Conservation (phyloP, 2,797 vertebrate genomes). For the Heliangelus exortis region DNA sequence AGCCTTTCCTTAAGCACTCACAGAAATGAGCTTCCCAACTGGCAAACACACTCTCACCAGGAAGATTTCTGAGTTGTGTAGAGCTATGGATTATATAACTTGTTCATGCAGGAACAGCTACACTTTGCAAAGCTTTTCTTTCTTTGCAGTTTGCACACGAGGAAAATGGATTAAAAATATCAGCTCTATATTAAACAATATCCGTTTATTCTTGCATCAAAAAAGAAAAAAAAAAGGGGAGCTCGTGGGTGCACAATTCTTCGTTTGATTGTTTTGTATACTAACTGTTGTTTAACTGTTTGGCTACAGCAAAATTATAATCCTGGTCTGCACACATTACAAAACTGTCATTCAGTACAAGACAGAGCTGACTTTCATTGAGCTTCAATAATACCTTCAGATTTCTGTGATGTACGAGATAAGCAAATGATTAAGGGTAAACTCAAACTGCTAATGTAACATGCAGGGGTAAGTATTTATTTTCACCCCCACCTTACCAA, state of each 20-base stretch:
- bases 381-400: not conserved
- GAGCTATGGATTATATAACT: not conserved
- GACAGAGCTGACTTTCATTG: constrained; percentile 41
- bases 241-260: not conserved
- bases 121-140: not conserved
- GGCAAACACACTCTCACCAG: not conserved
- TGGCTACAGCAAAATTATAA: not conserved
- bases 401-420: not conserved
- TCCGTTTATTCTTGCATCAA: not conserved
- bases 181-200: constrained; percentile 8
- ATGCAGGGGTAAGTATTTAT: not conserved
- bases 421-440: not conserved
- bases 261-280: constrained; percentile 3
- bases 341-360: constrained; percentile 22
- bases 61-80: not conserved
- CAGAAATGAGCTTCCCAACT: constrained; percentile 1
- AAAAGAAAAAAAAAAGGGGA: not conserved
- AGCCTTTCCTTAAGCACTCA: not conserved
- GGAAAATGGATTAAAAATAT: constrained; percentile 2
- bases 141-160: not conserved
- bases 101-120: not conserved
- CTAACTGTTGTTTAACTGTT: constrained; percentile 36
- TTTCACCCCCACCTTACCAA: not conserved
- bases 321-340: not conserved
- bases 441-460: not conserved